Evolutionary conservation across 1,140 invertebrate genomes (phyloP).

Genomic region (Bombus terrestris): DNA sequence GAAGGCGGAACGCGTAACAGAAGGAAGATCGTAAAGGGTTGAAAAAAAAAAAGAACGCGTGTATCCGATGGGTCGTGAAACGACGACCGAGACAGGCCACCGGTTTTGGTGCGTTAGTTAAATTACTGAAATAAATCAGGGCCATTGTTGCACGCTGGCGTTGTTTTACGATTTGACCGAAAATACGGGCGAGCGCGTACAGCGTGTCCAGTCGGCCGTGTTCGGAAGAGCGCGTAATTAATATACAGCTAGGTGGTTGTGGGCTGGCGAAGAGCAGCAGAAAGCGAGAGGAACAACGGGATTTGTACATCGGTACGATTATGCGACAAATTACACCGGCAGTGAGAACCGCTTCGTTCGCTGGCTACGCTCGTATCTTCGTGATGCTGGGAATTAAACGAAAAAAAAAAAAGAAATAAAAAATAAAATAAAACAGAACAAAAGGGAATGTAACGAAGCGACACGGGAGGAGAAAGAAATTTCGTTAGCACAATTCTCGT

Average conservation of each 20-base stretch:
- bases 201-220: slow-evolving; percentile 11
- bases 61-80: slow-evolving; percentile 30
- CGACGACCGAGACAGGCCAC: background rate
- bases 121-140: slow-evolving; percentile 80
- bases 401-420: background rate
- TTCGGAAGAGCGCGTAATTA: slow-evolving; percentile 44
- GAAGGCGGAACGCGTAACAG: background rate
- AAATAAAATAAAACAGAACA: too few relatives aligned
- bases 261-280: background rate
- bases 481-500: background rate
- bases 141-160: slow-evolving; percentile 70
- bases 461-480: background rate
- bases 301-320: slow-evolving; percentile 22
- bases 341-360: background rate
- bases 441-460: background rate
- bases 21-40: background rate
- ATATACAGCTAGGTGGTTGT: slow-evolving; percentile 4
- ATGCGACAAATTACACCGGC: slow-evolving; percentile 32
- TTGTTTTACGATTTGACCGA: slow-evolving; percentile 70
- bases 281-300: background rate
- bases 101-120: slow-evolving; percentile 70
- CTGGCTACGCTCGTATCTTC: background rate
- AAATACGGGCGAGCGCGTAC: slow-evolving; percentile 51
- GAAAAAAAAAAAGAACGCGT: background rate
- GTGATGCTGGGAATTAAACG: background rate